A percentile compares a stretch with the other conserved stretches of the same genome.
Evolutionary conservation across 2,113 vertebrate genomes (phyloP).

Genomic region (Oncorhynchus gorbuscha): DNA sequence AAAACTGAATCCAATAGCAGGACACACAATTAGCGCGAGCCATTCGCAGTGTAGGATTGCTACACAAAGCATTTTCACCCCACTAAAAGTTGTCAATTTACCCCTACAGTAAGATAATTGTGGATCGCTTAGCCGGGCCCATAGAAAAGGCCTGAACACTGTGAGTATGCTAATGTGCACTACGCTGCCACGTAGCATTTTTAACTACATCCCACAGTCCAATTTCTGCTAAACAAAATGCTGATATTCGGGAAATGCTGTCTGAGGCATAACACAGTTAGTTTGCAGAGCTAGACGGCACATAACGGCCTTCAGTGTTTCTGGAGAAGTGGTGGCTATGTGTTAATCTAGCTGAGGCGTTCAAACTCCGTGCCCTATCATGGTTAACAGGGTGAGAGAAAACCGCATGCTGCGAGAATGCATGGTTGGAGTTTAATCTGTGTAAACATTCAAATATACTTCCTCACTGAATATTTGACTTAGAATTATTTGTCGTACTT

Average conservation of each 20-base stretch:
- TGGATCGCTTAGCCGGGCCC: not conserved
- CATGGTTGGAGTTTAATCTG: conserved; percentile 31
- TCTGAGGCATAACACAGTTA: conserved; percentile 34
- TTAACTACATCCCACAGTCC: conserved; percentile 9
- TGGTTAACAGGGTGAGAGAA: conserved; percentile 40
- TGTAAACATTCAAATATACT: not conserved
- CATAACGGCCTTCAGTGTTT: conserved; percentile 35
- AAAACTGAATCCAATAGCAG: conserved; percentile 47
- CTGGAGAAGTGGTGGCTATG: conserved; percentile 39
- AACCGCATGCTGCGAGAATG: conserved; percentile 38
- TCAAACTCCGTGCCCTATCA: conserved; percentile 24
- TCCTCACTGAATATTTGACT: no score
- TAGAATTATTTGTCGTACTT: no score
- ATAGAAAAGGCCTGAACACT: conserved; percentile 7
- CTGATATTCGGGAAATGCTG: conserved; percentile 44
- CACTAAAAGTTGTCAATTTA: conserved; percentile 11
- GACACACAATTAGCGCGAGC: conserved; percentile 33
- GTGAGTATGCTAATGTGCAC: conserved; percentile 12
- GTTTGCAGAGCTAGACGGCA: conserved; percentile 39
- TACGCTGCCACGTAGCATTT: not conserved
- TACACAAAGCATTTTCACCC: conserved; percentile 25
- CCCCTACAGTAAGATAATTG: conserved; percentile 9
- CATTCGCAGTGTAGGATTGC: not conserved
- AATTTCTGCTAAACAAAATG: conserved; percentile 35
- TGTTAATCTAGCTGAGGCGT: conserved; percentile 48